Evolutionary conservation across 2,888 invertebrate species (phyloP).

Genomic region (Sclerodermus sp.): DNA sequence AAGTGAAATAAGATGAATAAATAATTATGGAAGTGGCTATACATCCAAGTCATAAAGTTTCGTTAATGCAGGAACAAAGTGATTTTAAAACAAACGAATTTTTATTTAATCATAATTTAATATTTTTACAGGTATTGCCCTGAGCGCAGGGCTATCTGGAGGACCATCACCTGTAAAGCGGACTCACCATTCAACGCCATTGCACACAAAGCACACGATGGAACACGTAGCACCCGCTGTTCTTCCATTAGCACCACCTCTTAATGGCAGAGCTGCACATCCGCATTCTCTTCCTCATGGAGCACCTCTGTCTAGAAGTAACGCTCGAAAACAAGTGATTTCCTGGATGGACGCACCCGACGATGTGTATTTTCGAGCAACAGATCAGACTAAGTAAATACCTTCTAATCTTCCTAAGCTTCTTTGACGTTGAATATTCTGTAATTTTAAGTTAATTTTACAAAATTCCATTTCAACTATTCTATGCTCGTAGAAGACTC

Average conservation of each 20-base stretch:
- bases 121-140: conserved; percentile 46
- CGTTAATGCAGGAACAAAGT: too few relatives aligned
- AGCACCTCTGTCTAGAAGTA: conserved; percentile 76
- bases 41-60: too few relatives aligned
- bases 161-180: conserved; percentile 77
- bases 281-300: conserved; percentile 50
- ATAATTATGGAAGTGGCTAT: too few relatives aligned
- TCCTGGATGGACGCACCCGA: conserved; percentile 99
- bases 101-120: too few relatives aligned
- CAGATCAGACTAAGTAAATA: conserved; percentile 85
- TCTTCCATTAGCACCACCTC: conserved; percentile 47
- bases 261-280: conserved; percentile 51
- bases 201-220: conserved; percentile 47
- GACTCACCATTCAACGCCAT: conserved; percentile 46
- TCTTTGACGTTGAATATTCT: not conserved
- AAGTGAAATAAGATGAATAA: too few relatives aligned
- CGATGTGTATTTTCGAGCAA: conserved; percentile 93
- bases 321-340: conserved; percentile 82
- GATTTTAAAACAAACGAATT: too few relatives aligned
- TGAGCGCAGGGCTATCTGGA: conserved; percentile 46
- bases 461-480: not conserved
- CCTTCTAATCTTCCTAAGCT: not conserved
- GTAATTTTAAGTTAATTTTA: too few relatives aligned
- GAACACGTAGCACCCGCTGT: conserved; percentile 44
- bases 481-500: conserved; percentile 68